Conservation (phyloP, 2,113 vertebrate species). For the Piliocolobus tephrosceles region DNA sequence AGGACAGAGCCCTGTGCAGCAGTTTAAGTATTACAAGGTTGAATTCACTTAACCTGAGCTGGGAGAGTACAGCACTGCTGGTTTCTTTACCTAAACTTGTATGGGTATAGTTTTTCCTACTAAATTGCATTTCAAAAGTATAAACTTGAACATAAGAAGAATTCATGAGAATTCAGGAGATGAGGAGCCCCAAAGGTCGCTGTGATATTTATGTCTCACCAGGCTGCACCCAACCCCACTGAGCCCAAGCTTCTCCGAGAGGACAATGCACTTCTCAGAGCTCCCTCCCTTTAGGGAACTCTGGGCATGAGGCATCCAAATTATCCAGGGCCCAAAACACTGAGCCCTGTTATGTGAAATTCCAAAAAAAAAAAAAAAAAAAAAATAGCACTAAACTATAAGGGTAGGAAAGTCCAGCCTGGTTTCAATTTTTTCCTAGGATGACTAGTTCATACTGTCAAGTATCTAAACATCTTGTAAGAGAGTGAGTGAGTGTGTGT, state of each 20-base stretch:
- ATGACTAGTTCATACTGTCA: neutral
- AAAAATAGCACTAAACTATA: neutral
- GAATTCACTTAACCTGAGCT: neutral
- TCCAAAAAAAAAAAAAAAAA: neutral
- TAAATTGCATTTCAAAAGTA: neutral
- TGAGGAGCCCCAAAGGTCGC: neutral
- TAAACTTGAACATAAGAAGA: neutral
- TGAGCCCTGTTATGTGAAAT: neutral
- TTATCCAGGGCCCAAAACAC: neutral
- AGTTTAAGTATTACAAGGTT: neutral
- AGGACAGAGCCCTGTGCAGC: neutral
- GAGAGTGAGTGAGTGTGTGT: neutral
- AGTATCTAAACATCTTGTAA: neutral
- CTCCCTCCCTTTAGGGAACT: neutral
- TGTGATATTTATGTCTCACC: neutral
- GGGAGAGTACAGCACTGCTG: rapidly evolving
- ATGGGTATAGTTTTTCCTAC: neutral
- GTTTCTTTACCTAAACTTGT: neutral
- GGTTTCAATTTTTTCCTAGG: neutral
- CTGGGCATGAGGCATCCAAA: neutral
- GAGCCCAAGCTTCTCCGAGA: neutral
- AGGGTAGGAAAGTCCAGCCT: neutral
- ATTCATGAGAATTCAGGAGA: neutral
- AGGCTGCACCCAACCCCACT: neutral
- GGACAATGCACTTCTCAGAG: neutral